A percentile compares a stretch with the other conserved stretches of the same genome.
These are phyloP conservation scores for Macroglossus sobrinus DNA, from an alignment of 2,113 vertebrate genomes.

Conservation along the genomic window DNA sequence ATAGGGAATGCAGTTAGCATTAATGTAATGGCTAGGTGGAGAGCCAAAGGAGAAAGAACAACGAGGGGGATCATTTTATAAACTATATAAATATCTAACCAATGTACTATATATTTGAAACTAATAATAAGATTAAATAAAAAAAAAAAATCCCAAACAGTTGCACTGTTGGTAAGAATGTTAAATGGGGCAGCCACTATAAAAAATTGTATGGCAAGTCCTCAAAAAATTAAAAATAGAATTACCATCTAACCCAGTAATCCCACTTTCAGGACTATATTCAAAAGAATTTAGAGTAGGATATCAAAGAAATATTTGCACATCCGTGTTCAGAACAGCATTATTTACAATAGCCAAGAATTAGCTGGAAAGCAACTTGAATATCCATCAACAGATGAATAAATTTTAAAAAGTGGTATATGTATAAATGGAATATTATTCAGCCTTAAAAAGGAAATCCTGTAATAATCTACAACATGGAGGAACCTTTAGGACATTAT, in stretches of 20 bases:
- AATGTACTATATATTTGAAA: too few species aligned
- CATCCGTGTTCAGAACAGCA: background rate
- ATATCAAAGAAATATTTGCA: background rate
- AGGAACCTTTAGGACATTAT: background rate
- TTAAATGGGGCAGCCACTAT: background rate
- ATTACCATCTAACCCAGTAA: background rate
- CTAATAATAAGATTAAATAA: too few species aligned
- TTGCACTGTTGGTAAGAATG: background rate
- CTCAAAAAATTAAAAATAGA: background rate
- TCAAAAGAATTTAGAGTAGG: background rate
- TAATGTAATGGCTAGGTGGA: too few species aligned
- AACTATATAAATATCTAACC: too few species aligned
- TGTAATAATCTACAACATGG: background rate
- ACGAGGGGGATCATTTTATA: too few species aligned
- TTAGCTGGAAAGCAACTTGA: background rate
- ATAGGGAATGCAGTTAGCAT: too few species aligned
- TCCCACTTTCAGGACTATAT: background rate
- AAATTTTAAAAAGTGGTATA: background rate
- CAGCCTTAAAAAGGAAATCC: background rate
- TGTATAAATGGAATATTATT: background rate
- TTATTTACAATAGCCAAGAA: background rate
- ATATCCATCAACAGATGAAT: background rate
- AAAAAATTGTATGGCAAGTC: background rate
- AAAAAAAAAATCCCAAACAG: background rate
- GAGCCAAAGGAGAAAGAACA: too few species aligned